Percentiles rank a stretch among this genome's conserved stretches.
These are phyloP conservation scores for Leptura quadrifasciata DNA, from an alignment of 2,888 invertebrate species.

Conservation along the genomic window DNA sequence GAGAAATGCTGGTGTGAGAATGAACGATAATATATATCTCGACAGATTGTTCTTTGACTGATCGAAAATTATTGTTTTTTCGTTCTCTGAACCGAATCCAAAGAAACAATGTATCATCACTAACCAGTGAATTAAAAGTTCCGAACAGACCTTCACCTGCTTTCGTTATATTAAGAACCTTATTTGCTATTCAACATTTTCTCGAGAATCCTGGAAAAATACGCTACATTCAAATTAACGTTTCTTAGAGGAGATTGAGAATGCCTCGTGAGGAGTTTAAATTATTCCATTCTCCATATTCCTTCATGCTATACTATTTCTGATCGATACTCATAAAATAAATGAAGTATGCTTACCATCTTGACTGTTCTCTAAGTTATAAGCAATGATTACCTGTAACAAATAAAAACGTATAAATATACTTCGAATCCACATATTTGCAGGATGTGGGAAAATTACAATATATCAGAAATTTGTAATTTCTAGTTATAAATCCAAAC, in stretches of 20 bases:
- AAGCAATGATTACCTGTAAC: not conserved
- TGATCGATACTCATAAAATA: constrained; percentile 1
- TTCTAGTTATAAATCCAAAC: too few species aligned
- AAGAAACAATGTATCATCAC: too few species aligned
- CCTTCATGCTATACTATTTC: not conserved
- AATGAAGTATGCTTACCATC: not conserved
- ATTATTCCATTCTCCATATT: not conserved
- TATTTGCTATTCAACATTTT: not conserved
- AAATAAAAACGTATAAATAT: not conserved
- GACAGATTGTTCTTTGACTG: too few species aligned
- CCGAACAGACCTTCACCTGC: too few species aligned
- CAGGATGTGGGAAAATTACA: too few species aligned
- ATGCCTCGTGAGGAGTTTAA: not conserved
- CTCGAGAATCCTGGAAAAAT: not conserved
- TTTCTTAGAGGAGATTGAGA: not conserved
- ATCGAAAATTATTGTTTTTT: too few species aligned
- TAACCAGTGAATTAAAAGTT: too few species aligned
- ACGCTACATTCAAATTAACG: not conserved
- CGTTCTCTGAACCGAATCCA: too few species aligned
- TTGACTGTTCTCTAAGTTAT: not conserved
- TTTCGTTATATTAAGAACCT: not conserved
- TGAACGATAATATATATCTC: too few species aligned
- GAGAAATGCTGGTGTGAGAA: too few species aligned
- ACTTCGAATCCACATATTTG: not conserved
- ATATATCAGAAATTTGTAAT: too few species aligned